A percentile compares a stretch with the other conserved stretches of the same genome.
Conservation (phyloP, 1,140 invertebrate genomes). For the Drosophila bifasciata region DNA sequence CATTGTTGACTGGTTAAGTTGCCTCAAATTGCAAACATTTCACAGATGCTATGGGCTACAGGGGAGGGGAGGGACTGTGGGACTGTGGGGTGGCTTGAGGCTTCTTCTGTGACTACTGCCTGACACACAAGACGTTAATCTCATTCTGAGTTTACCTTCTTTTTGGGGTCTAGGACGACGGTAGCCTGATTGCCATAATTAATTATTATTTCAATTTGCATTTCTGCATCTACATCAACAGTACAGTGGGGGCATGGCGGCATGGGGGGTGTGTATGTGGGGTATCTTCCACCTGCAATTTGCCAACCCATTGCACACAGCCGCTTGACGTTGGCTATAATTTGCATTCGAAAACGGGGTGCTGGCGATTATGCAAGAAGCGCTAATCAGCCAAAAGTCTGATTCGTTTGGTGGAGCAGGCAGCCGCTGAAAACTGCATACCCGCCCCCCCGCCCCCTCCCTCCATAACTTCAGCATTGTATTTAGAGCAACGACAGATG, state of each 20-base stretch:
- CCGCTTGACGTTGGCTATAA: slow-evolving; percentile 29
- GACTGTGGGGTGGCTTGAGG: no score
- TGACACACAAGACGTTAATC: slow-evolving; percentile 44
- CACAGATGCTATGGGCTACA: slow-evolving; percentile 36
- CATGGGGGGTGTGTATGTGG: background rate
- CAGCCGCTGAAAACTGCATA: slow-evolving; percentile 28
- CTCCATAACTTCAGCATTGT: no score
- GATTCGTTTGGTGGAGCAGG: no score
- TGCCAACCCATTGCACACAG: slow-evolving; percentile 4
- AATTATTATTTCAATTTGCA: slow-evolving; percentile 82
- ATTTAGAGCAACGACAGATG: background rate
- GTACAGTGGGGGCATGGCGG: background rate
- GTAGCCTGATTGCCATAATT: slow-evolving; percentile 76
- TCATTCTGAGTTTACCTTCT: slow-evolving; percentile 19
- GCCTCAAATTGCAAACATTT: slow-evolving; percentile 63
- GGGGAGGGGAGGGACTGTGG: background rate
- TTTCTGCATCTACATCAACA: slow-evolving; percentile 32
- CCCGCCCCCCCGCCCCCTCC: no score
- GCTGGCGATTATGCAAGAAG: slow-evolving; percentile 62
- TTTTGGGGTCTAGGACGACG: slow-evolving; percentile 79
- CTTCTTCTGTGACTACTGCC: background rate
- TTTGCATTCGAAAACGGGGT: slow-evolving; percentile 48
- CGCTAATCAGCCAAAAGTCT: slow-evolving; percentile 46
- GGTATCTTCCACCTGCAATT: slow-evolving; percentile 67
- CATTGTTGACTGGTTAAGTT: slow-evolving; percentile 48